Conservation (phyloP, 2,888 invertebrate genomes). For the Chymomyza caudatula region DNA sequence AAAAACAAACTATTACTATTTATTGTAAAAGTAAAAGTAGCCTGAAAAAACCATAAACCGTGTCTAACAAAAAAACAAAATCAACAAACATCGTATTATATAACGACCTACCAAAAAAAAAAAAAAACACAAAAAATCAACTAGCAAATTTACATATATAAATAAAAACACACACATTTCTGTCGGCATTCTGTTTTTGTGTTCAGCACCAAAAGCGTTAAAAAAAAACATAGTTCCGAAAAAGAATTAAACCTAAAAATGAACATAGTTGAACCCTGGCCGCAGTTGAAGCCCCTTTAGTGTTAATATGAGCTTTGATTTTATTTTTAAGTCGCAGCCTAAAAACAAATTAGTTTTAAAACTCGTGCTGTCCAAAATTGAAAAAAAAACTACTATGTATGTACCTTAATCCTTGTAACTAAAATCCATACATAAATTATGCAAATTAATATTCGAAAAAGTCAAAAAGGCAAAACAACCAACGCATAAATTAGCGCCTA, state of each 20-base stretch:
- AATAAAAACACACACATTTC: too few relatives aligned
- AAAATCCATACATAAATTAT: conserved; percentile 27
- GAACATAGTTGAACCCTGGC: neutral
- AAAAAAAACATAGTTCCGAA: too few relatives aligned
- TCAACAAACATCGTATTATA: neutral
- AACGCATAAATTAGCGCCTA: conserved; percentile 12
- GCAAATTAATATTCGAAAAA: conserved; percentile 27
- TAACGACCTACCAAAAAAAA: neutral
- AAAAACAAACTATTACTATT: neutral
- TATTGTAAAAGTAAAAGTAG: too few relatives aligned
- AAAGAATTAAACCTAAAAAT: too few relatives aligned
- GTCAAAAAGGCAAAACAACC: conserved; percentile 13
- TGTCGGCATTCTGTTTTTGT: too few relatives aligned
- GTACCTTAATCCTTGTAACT: conserved; percentile 37
- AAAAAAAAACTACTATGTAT: neutral
- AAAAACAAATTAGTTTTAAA: neutral
- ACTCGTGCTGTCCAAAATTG: neutral
- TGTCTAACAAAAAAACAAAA: neutral
- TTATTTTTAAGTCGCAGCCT: conserved; percentile 15
- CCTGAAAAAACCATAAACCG: neutral
- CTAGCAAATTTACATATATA: neutral
- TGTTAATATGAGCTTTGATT: neutral
- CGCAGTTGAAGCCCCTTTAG: neutral
- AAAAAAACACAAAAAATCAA: neutral
- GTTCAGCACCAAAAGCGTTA: too few relatives aligned